Base-by-base conservation (phyloP, 2,888 invertebrate species). In the Rhyacophila evoluta region DNA sequence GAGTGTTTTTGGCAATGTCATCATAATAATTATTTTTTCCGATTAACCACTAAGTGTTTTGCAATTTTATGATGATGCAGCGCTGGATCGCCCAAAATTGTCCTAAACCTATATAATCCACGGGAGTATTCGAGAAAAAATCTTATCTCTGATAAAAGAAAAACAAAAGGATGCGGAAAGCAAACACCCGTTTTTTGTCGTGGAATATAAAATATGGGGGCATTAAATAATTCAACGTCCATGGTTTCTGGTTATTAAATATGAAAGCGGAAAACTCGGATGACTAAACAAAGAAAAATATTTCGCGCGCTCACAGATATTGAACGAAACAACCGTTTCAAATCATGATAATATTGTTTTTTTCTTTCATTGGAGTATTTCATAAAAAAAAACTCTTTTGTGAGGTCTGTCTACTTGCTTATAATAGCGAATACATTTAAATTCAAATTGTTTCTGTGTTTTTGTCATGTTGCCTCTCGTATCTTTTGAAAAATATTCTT, bases 181-280 rank as follows among this genome's bases (percentile, higher is more conserved):
- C 55, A 55, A 55, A 55, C 55, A 55, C 55, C 55, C 55, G 55
- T 55, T 55, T 41, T 41, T 55, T 55, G 55, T 55, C 55, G 15
- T 55, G 55, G 55, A 55, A 55, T 55, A 55, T 55, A 55, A 55
- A 55, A 55, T 55, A 55, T 55, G 25, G 55, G 19, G 55, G 55
- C 55, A 55, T 55, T 55, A 55, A 55, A 55, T 55, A 55, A 55
- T 55, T 55, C 55, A 55, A 19, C 12, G 55, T 55, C 55, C 55
- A 55, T 55, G 55, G 55, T 55, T 55, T 55, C 55, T 55, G 55
- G 55, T 55, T 55, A 55, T 55, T 55, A 55, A 55, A 55, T 55
- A 55, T 55, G 55, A 55, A 55, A 55, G 55, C 55, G 55, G 55
- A 55, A 55, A 55, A 55, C 55, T 55, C 55, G 55, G 55, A 55